phyloP scores from a whole-genome alignment of 64 coral and sea anemone genomes.

The Astreopora myriophthalma region DNA sequence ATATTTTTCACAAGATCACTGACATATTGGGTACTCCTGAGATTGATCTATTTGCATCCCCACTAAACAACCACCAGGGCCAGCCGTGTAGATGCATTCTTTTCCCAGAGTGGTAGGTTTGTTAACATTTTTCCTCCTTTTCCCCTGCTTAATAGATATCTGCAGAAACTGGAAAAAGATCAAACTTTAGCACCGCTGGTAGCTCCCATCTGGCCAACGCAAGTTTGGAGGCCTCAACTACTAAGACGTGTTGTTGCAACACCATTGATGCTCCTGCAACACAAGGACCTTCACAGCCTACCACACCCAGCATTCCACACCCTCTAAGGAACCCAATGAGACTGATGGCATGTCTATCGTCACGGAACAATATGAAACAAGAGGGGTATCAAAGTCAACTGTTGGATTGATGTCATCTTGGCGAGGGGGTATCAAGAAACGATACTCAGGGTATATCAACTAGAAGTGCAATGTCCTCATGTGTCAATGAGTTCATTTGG shows the following conservation, averaged over 20 bases:
- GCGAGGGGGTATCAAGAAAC: conserved; percentile 34
- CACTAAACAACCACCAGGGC: background rate
- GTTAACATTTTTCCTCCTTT: conserved; percentile 55
- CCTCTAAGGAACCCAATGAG: background rate
- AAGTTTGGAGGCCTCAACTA: conserved; percentile 8
- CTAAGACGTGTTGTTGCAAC: too few species aligned
- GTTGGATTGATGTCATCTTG: conserved; percentile 49
- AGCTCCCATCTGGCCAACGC: conserved; percentile 23
- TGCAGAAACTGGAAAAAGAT: conserved; percentile 15
- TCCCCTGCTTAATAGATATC: conserved; percentile 9
- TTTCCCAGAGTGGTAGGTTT: conserved; percentile 12
- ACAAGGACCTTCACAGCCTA: conserved; percentile 14
- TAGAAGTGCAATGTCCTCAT: conserved; percentile 29
- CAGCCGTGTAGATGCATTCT: conserved; percentile 27
- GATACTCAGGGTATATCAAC: conserved; percentile 39
- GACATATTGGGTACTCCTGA: conserved; percentile 22
- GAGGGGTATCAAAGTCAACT: conserved; percentile 6
- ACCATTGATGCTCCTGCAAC: too few species aligned
- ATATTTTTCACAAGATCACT: background rate
- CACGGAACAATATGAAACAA: conserved; percentile 24
- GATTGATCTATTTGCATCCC: conserved; percentile 30
- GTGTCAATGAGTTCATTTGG: too few species aligned
- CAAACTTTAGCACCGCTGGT: conserved; percentile 33
- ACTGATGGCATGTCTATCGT: conserved; percentile 51
- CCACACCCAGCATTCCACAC: conserved; percentile 32